A percentile compares a stretch with the other conserved stretches of the same genome.
Conservation (phyloP, 2,888 invertebrate species). For the Rhagium mordax region DNA sequence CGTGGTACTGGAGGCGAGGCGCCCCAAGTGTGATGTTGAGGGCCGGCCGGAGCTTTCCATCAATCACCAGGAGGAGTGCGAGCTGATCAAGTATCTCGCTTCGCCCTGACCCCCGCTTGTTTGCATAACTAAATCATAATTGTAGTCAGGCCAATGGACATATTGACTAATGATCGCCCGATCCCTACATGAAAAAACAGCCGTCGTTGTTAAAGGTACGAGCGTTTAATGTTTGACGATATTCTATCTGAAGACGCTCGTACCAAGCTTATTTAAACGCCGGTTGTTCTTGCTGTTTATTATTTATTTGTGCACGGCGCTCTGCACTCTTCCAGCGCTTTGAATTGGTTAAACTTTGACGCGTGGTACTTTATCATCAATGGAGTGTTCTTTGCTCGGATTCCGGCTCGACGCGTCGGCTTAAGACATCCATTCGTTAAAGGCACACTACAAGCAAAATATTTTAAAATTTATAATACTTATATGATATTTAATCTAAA, state of each 20-base stretch:
- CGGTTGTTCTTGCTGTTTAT: slow-evolving; percentile 3
- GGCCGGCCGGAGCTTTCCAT: slow-evolving; percentile 61
- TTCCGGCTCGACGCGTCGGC: too few relatives aligned
- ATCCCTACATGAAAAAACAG: slow-evolving; percentile 60
- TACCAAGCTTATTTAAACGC: slow-evolving; percentile 47
- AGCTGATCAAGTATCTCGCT: slow-evolving; percentile 48
- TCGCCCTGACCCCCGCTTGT: slow-evolving; percentile 68
- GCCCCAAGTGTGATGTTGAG: slow-evolving; percentile 66
- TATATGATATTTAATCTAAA: too few relatives aligned
- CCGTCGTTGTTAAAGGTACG: slow-evolving; percentile 48
- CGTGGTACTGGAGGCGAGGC: slow-evolving; percentile 52
- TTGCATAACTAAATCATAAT: slow-evolving; percentile 71
- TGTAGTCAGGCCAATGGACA: slow-evolving; percentile 68
- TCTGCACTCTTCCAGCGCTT: slow-evolving; percentile 41
- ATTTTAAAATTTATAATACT: too few relatives aligned
- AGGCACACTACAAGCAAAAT: too few relatives aligned
- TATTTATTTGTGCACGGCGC: slow-evolving; percentile 43
- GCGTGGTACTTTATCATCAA: slow-evolving; percentile 18
- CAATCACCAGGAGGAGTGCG: slow-evolving; percentile 60
- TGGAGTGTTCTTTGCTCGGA: background rate
- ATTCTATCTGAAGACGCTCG: slow-evolving; percentile 46
- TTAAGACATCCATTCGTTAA: too few relatives aligned
- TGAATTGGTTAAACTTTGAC: slow-evolving; percentile 35
- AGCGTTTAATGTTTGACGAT: slow-evolving; percentile 50
- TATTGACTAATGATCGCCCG: slow-evolving; percentile 69